A percentile compares a stretch with the other conserved stretches of the same genome.
Evolutionary conservation across 92 coral and sea anemone genomes (phyloP).

Genomic region (Isaurus tuberculatus): DNA sequence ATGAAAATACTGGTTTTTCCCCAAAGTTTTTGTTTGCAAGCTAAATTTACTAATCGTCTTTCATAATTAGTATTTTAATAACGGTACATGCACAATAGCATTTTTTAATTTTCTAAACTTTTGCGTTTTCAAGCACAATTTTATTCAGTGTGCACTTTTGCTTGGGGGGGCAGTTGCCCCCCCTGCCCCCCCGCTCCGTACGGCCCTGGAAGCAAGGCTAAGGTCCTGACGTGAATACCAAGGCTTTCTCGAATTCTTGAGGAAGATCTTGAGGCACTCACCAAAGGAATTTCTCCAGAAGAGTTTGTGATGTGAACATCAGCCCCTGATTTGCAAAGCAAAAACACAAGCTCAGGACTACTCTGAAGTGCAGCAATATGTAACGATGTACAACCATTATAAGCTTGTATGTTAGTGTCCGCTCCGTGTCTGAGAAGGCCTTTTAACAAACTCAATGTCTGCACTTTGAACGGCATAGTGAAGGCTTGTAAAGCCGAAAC

Average conservation of each 20-base stretch:
- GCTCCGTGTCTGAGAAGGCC: slow-evolving; percentile 53
- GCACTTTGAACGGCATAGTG: slow-evolving; percentile 73
- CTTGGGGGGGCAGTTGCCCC: no score
- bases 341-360: slow-evolving; percentile 58
- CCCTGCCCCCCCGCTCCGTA: no score
- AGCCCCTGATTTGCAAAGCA: slow-evolving; percentile 73
- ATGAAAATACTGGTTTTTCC: no score
- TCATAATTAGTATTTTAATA: no score
- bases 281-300: slow-evolving; percentile 65
- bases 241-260: slow-evolving; percentile 60
- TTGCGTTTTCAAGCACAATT: no score
- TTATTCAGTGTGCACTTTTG: no score
- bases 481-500: slow-evolving; percentile 64
- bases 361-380: slow-evolving; percentile 68
- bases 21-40: no score
- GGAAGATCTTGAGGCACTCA: slow-evolving; percentile 66
- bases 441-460: slow-evolving; percentile 55
- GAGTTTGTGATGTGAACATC: slow-evolving; percentile 61
- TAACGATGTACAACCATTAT: slow-evolving; percentile 58
- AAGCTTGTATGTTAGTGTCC: slow-evolving; percentile 42
- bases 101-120: no score
- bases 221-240: slow-evolving; percentile 58
- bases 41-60: no score
- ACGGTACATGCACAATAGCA: no score
- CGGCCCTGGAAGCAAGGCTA: slow-evolving; percentile 65